Base-by-base conservation (phyloP, 2,113 vertebrate genomes). In the Pluvialis apricaria region DNA sequence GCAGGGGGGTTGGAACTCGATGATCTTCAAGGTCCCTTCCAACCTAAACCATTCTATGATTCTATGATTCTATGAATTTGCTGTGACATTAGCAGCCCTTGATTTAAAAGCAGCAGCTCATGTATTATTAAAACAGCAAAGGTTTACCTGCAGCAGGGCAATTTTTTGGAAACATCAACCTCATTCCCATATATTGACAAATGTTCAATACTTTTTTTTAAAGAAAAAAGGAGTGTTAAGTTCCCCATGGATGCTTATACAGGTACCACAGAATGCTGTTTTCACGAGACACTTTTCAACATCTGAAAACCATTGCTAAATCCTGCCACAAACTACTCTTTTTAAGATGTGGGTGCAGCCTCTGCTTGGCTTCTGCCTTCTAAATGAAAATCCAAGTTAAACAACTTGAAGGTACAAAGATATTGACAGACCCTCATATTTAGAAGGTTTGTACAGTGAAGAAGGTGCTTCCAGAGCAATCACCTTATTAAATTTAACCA, bases 401-500 rank as follows among this genome's bases (percentile, higher is more conserved):
- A 82, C 42, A 92, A 92, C 44, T 45, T 36, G 51, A 49, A 87
- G 44, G 77, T 78, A 87, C 55, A 34, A 66, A 58, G 52, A 78
- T 95, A 92, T 79, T 92, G 89, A 94, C 89, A 95, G 84, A 88
- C 28, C 22, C 75, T 94, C 45, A 14, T 26, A n/a, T 54, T 87
- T 13, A 55, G 64, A 61, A 61, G 58, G 73, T 54, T 71, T 80
- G 55, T 49, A 76, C 62, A 78, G 55, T 1, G 38, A 76, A 65
- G 47, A 73, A 81, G 19, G 49, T 47, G 49, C 66, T 96, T 92
- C 71, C 61, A 94, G 66, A 79, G 80, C 11, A 9, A 93, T 76
- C 60, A 81, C 22, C 42, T 73, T 65, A 58, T 88, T 96, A 96
- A 94, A 96, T 96, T 96, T 87, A 92, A 66, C 54, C 22, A 47